phyloP scores from a whole-genome alignment of 2,888 invertebrate species.

The Tenthredo scrophulariae region DNA sequence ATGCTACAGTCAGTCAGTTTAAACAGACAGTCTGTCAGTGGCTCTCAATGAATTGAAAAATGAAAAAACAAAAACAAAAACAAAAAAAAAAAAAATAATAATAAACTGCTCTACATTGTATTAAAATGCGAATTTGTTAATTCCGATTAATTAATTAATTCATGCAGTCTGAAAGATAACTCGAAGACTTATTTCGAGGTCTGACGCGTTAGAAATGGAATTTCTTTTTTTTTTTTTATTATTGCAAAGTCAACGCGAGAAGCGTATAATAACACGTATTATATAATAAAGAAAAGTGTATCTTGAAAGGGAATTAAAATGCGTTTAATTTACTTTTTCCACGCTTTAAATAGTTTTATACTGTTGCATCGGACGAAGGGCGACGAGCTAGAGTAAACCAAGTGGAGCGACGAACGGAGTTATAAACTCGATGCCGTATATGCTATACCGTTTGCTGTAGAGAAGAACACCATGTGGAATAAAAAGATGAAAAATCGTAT shows the following conservation, averaged over 20 bases:
- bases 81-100: background rate
- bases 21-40: background rate
- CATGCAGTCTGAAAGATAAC: background rate
- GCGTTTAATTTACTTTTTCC: background rate
- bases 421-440: background rate
- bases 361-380: background rate
- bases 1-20: background rate
- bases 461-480: background rate
- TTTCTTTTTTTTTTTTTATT: background rate
- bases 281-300: background rate
- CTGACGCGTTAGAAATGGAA: constrained; percentile 23
- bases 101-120: background rate
- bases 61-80: background rate
- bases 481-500: background rate
- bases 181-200: background rate
- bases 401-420: background rate
- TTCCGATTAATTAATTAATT: background rate
- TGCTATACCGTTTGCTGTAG: too few relatives aligned
- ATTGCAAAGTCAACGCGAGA: background rate
- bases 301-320: constrained; percentile 30
- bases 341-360: too few relatives aligned
- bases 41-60: background rate
- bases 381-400: background rate
- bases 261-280: background rate
- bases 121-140: too few relatives aligned